Conservation (phyloP, 2,797 vertebrate species). For the Sebastolobus alascanus region DNA sequence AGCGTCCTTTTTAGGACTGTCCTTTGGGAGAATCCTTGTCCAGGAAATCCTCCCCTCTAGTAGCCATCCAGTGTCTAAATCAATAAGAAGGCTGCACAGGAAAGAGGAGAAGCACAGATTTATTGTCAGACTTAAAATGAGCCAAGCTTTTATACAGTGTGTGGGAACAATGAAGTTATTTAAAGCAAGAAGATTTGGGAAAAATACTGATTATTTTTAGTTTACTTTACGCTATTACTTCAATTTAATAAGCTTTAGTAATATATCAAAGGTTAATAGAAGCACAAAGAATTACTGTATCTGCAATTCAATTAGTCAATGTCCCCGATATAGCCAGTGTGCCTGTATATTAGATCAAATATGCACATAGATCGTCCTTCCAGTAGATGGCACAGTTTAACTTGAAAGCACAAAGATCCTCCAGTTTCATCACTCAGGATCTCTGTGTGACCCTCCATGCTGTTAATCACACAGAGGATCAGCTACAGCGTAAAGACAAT, state of each 20-base stretch:
- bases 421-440: neutral
- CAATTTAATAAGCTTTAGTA: neutral
- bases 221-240: neutral
- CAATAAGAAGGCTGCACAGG: constrained; percentile 44
- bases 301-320: neutral
- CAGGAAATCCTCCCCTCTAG: constrained; percentile 46
- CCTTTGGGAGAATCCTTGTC: constrained; percentile 42
- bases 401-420: constrained; percentile 14
- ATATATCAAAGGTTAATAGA: neutral
- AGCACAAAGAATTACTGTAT: neutral
- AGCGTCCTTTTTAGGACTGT: constrained; percentile 17
- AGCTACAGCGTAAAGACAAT: neutral
- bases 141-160: neutral
- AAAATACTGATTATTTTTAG: neutral
- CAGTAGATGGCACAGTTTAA: constrained; percentile 74
- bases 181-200: neutral
- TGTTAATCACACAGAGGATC: constrained; percentile 7
- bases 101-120: constrained; percentile 46
- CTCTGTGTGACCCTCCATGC: neutral
- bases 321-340: neutral
- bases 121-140: constrained; percentile 25
- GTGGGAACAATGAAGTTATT: neutral
- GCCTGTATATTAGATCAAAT: neutral
- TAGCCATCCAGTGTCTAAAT: constrained; percentile 36
- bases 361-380: constrained; percentile 33